Evolutionary conservation across 1,140 invertebrate species (phyloP), one percentile per base, ranked within the genome.

Genomic region (Achatina immaculata): DNA sequence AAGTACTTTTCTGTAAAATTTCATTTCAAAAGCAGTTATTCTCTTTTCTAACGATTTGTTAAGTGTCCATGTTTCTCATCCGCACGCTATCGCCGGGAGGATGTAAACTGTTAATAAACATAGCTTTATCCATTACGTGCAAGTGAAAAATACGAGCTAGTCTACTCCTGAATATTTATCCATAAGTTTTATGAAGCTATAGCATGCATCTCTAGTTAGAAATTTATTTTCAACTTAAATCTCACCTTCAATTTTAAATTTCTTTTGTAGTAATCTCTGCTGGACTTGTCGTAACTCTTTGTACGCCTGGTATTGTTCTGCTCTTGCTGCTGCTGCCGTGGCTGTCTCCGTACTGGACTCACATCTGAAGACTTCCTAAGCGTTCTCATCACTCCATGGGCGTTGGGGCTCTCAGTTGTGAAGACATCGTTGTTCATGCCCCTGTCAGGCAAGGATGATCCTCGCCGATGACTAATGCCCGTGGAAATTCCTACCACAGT

Each of bases 241-340:
- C 55, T 73, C 21, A 55, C 78, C 55, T 72, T 58, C 34, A 73
- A 38, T n/a, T 65, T 80, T 21, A 58, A 21, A 43, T 76, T 76
- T 36, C 51, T 9, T 40, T 76, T 40, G 36, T 62, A 76, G 34
- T 76, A 62, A 40, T 76, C 74, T 7, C 74, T 34, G 3, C 36
- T 40, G 1, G 31, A 34, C 16, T 58, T 76, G 16, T 76, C 74
- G 36, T 43, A 76, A 55, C 45, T 76, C 24, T 40, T 38, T 38
- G 28, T 34, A 19, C 43, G 42, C 24, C 42, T 45, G 19, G 72
- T 74, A 43, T 48, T 51, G 24, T 74, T 74, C 16, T 34, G 42
- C n/a, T n/a, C n/a, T 21, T 43, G 38, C 38, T 40, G 42, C 6
- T 21, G 24, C 36, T 21, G 0, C 24, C 24, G 42, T 43, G 38